Percentiles rank a stretch among this genome's conserved stretches.
phyloP scores from a whole-genome alignment of 2,113 vertebrate genomes.

The Burhinus oedicnemus region DNA sequence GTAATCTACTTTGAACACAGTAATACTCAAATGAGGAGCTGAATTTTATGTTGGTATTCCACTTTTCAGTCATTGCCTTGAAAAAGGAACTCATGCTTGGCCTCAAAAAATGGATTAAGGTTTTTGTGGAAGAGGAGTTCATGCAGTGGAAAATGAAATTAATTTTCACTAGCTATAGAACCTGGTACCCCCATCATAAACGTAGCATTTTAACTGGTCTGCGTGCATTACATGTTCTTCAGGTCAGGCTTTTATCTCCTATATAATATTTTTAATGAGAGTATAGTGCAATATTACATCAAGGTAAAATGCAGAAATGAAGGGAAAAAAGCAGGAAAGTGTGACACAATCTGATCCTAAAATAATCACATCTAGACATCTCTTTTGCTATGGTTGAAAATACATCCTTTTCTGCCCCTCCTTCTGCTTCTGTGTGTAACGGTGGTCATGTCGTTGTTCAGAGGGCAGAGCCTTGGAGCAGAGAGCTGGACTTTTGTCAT shows the following conservation, averaged over 20 bases:
- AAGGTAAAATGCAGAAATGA: neutral
- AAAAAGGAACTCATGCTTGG: neutral
- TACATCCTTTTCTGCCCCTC: neutral
- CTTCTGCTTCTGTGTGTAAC: neutral
- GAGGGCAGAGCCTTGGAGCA: neutral
- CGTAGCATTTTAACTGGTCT: neutral
- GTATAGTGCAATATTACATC: neutral
- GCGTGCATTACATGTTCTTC: neutral
- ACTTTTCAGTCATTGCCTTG: neutral
- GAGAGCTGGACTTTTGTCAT: neutral
- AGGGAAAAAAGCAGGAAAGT: neutral
- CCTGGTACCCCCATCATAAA: neutral
- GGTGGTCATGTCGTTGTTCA: rapidly evolving
- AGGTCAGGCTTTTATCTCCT: neutral
- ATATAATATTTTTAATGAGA: neutral
- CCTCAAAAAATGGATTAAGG: neutral
- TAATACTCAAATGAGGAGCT: neutral
- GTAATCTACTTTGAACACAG: neutral
- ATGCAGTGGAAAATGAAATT: neutral
- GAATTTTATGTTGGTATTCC: neutral
- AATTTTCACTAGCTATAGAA: neutral
- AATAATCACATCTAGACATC: neutral
- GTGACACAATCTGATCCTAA: neutral
- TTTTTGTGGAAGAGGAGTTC: neutral
- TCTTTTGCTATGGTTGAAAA: neutral